A percentile compares a stretch with the other conserved stretches of the same genome.
Conservation (phyloP, 2,797 vertebrate species). For the Acanthornis magna region DNA sequence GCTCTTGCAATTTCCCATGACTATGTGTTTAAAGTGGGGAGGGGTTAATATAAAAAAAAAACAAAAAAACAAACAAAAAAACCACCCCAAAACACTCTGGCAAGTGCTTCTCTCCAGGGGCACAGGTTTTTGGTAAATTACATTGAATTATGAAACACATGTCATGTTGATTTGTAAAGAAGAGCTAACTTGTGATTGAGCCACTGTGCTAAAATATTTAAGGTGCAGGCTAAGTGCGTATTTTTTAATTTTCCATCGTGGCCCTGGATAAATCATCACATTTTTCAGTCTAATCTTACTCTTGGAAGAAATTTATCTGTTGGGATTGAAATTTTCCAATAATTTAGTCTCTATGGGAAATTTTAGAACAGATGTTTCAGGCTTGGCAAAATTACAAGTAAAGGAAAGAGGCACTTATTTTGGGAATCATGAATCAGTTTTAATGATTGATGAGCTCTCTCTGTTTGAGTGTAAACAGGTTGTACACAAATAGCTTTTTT, state of each 20-base stretch:
- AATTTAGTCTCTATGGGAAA: neutral
- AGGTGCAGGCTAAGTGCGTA: neutral
- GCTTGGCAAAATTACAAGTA: constrained; percentile 3
- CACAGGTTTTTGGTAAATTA: neutral
- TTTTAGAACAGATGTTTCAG: constrained; percentile 40
- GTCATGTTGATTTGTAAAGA: neutral
- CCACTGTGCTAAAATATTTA: neutral
- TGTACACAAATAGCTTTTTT: neutral
- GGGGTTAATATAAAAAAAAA: neutral
- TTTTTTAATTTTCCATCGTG: neutral
- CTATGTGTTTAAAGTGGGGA: neutral
- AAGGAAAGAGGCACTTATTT: neutral
- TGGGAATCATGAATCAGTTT: neutral
- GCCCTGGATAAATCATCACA: neutral
- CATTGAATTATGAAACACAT: neutral
- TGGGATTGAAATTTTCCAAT: constrained; percentile 34
- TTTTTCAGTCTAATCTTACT: constrained; percentile 10
- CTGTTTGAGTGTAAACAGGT: neutral
- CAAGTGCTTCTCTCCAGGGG: neutral
- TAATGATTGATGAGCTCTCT: neutral
- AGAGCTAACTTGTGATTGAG: neutral
- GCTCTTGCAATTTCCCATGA: neutral
- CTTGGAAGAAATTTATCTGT: constrained; percentile 20
- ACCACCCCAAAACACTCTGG: neutral
- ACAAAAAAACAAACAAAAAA: neutral